phyloP scores from a whole-genome alignment of 2,888 invertebrate species.

The Antheraea assamensis region DNA sequence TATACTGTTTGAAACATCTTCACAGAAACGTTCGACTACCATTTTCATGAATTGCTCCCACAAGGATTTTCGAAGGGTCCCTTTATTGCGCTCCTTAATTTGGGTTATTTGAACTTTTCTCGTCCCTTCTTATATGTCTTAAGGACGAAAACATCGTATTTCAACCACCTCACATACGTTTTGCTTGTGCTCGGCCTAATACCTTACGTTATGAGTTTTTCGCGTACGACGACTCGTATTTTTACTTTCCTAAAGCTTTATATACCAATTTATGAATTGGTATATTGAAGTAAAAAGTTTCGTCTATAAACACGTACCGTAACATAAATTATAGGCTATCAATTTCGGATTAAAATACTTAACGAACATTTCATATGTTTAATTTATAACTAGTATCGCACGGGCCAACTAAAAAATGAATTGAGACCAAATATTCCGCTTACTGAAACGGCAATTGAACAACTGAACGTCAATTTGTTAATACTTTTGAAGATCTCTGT shows the following conservation, averaged over 20 bases:
- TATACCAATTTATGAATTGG: not conserved
- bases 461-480: no score
- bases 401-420: no score
- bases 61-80: conserved; percentile 67
- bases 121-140: conserved; percentile 58
- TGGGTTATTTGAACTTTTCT: conserved; percentile 71
- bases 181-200: conserved; percentile 13
- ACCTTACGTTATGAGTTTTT: conserved; percentile 30
- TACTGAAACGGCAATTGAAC: no score
- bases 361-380: not conserved
- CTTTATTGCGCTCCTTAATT: conserved; percentile 72
- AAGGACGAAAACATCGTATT: conserved; percentile 52
- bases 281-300: not conserved
- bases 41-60: conserved; percentile 71
- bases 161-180: conserved; percentile 43
- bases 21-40: conserved; percentile 57
- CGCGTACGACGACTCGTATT: conserved; percentile 18
- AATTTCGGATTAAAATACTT: not conserved
- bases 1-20: conserved; percentile 60
- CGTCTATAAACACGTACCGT: not conserved
- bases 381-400: no score
- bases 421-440: no score
- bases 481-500: no score
- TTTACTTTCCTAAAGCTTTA: not conserved
- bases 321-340: not conserved